Base-by-base conservation (phyloP, 2,113 vertebrate species). In the Accipiter virgatus region DNA sequence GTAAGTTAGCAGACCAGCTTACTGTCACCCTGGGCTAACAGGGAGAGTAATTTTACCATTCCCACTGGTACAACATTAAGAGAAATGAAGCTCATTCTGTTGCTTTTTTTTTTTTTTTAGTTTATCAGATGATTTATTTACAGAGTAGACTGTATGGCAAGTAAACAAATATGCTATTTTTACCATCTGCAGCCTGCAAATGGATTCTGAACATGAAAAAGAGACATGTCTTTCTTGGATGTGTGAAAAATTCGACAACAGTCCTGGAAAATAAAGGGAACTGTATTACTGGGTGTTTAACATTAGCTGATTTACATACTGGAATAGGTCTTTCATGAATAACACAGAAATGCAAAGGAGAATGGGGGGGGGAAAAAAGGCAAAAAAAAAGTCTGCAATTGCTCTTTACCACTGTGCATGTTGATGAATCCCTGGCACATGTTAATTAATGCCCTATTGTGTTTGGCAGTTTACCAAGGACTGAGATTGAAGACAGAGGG, bases 361-460 rank as follows among this genome's bases (percentile, higher is more conserved):
- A 86, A 91, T 53, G 38, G 26, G 27, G 22, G 45, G 56, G 10
- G 47, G 70, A 63, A 26, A 21, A 19, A 9, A 47, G 20, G 21
- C 6, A 5, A 13, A 18, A 20, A 71, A 80, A 90, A 67, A 61
- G 71, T 68, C 81, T 96, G 86, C 91, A 93, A 80, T 96, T 96
- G 84, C 91, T 83, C 4, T 89, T 75, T 68, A 81, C 82, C 70
- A 95, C 95, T 32, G n/a, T 97, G 95, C 94, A 91, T 95, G 94
- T 91, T 97, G 97, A 98, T 97, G 97, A 98, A 97, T 97, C 87
- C 70, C 93, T 95, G 92, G 96, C 95, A 98, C 97, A 98, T 97
- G 97, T 97, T 98, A 98, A 98, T 98, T 98, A 98, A 97, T 96
- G 95, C 95, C 91, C 96, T 96, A 96, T 97, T 98, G 96, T 98